Evolutionary conservation across 1,140 invertebrate species (phyloP), one percentile per base, ranked within the genome.

Genomic region (Neomicropteryx cornuta): DNA sequence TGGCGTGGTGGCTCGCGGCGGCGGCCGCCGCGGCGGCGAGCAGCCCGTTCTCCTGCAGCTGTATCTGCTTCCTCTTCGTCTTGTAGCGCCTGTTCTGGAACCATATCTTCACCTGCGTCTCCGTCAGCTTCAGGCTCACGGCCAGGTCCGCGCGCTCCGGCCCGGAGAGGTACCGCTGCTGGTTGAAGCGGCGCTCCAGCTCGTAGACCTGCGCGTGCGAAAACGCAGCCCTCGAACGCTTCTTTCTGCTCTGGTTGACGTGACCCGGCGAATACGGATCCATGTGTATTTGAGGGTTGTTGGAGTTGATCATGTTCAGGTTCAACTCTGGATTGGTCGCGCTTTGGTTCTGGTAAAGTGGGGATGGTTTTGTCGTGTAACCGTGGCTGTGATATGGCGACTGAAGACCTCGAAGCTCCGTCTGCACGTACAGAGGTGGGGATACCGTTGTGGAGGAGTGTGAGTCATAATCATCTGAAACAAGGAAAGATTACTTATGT

Each of bases 61-160:
- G 90, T 13, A 96, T 61, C 45, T 93, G 87, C 55, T 94, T 91
- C 36, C 93, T 74, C 60, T 98, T 98, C 34, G 93, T 97, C 59
- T 98, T 98, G 71, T 98, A 97, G 2, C 91, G 76, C 14, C 93
- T 74, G 62, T 98, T 97, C 62, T 97, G 93, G 62, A 97, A 97
- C 90, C 90, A 94, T 36, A 94, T 94, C 55, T 80, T 80, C 20
- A 83, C 87, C 69, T 94, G 89, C 0, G 90, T 94, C 58, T 95
- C 90, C 0, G 90, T 93, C 2, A 95, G 68, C 52, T 92, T 90
- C 1, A 94, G 60, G 1, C 79, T 83, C 40, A 87, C 79, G 1
- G 94, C 94, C 34, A 97, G 65, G 56, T 97, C 93, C 0, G 92
- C 87, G 47, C 94, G 68, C 66, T 97, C 94, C 0, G 93, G 90